Base-by-base conservation (phyloP, 2,888 invertebrate genomes). In the Calameuta idolon region DNA sequence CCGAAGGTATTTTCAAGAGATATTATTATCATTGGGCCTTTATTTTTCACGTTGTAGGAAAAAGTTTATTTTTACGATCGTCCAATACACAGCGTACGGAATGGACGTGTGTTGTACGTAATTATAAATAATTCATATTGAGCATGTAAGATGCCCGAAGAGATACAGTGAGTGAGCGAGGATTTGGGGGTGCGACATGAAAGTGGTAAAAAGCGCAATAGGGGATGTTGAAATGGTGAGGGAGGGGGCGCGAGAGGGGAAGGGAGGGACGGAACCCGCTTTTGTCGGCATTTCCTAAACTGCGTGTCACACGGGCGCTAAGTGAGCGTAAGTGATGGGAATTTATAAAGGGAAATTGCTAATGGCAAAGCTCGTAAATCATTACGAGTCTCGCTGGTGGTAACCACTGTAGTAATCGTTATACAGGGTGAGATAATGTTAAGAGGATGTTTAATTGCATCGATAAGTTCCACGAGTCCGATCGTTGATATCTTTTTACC, bases 241-340 rank as follows among this genome's bases (percentile, higher is more conserved):
- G 55, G 9, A 23, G 15, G 23, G 23, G 4, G 40, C 12, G 11
- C 1, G 30, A 30, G 23, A 1, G 33, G 31, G 12, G 11, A 15
- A 69, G 69, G 31, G 3, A 31, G 69, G 30, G 30, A 33, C 2
- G 31, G 31, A 3, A 33, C 1, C 11, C 11, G 71, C 71, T 34
- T 31, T 71, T 71, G 71, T 71, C 71, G 71, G 71, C 71, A 34
- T 71, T 71, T 71, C 34, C 71, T 31, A 71, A 71, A 71, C 31
- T 71, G 2, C 9, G 71, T 31, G 55, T 55, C 55, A 23, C 71
- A 33, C 33, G 71, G 71, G 31, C 71, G 12, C 31, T 33, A 34
- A 33, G 71, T 34, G 33, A 31, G 71, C 71, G 71, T 71, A 71
- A 71, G 71, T 71, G 71, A 71, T 71, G 71, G 15, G 71, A 71